phyloP scores from a whole-genome alignment of 1,140 invertebrate genomes.

The Vanessa atalanta region DNA sequence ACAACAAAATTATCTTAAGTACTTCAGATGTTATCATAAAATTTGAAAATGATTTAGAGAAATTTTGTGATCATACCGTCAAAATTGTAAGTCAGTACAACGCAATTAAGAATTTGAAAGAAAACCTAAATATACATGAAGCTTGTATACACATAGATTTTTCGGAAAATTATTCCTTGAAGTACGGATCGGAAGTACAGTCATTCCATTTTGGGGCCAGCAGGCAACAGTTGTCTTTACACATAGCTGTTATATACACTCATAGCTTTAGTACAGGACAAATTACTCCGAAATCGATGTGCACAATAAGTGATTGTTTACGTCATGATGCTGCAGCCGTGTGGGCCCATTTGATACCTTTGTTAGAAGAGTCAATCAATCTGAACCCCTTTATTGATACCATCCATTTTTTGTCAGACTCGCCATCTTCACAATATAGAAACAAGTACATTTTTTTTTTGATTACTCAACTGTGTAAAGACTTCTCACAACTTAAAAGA shows the following conservation, averaged over 20 bases:
- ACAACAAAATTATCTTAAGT: no score
- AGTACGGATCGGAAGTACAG: slow-evolving; percentile 18
- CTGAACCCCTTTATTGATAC: not conserved
- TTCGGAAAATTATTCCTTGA: slow-evolving; percentile 19
- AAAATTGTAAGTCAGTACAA: not conserved
- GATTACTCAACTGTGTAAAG: slow-evolving; percentile 26
- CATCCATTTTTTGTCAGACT: slow-evolving; percentile 21
- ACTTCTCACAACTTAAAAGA: no score
- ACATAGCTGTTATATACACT: slow-evolving; percentile 25
- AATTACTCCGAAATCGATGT: not conserved
- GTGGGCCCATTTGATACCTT: not conserved
- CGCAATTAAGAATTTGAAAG: not conserved
- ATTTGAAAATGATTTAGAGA: not conserved
- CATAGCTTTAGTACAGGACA: not conserved
- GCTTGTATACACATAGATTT: slow-evolving; percentile 9
- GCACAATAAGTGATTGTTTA: not conserved
- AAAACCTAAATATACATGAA: not conserved
- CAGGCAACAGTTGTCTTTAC: slow-evolving; percentile 7
- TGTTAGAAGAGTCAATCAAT: not conserved
- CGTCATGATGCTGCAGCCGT: slow-evolving; percentile 1
- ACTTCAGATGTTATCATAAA: not conserved
- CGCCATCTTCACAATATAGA: slow-evolving; percentile 27
- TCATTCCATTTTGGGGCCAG: slow-evolving; percentile 29
- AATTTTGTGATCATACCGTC: not conserved
- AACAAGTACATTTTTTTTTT: slow-evolving; percentile 35